phyloP scores from a whole-genome alignment of 1,140 invertebrate genomes.

The Hestina assimilis region DNA sequence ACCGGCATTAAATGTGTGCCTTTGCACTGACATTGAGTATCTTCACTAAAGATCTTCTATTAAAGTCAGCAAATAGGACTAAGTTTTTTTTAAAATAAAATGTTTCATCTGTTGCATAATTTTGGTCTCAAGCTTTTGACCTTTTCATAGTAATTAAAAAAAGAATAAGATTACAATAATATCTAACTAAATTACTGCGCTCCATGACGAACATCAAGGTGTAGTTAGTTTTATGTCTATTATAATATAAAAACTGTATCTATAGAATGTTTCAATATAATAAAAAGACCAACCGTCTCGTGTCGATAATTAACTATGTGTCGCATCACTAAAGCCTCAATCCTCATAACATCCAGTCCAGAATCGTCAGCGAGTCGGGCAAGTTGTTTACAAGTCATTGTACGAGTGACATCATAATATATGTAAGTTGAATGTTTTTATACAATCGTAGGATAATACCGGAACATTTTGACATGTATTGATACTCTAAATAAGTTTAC shows the following conservation, averaged over 20 bases:
- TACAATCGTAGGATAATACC: neutral
- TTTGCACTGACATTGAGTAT: too few species aligned
- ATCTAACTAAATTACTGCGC: too few species aligned
- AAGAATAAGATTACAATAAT: slow-evolving; percentile 1
- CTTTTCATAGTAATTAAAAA: too few species aligned
- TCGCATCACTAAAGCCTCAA: slow-evolving; percentile 16
- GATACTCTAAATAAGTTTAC: neutral
- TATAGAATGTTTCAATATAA: neutral
- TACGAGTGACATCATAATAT: slow-evolving; percentile 4
- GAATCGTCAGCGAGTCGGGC: slow-evolving; percentile 17
- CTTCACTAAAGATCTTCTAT: too few species aligned
- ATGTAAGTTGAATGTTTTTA: slow-evolving; percentile 4
- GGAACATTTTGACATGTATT: neutral
- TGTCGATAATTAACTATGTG: slow-evolving; percentile 18
- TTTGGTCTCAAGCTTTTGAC: too few species aligned
- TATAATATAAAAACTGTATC: too few species aligned
- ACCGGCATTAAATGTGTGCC: too few species aligned
- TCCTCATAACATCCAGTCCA: slow-evolving; percentile 18
- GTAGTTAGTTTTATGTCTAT: too few species aligned
- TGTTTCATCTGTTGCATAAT: too few species aligned
- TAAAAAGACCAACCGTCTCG: neutral
- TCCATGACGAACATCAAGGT: too few species aligned
- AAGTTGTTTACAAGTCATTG: slow-evolving; percentile 11
- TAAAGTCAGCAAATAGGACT: too few species aligned
- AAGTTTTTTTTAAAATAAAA: too few species aligned